Evolutionary conservation across 2,888 invertebrate genomes (phyloP).

Genomic region (Orthonychiurus folsomi): DNA sequence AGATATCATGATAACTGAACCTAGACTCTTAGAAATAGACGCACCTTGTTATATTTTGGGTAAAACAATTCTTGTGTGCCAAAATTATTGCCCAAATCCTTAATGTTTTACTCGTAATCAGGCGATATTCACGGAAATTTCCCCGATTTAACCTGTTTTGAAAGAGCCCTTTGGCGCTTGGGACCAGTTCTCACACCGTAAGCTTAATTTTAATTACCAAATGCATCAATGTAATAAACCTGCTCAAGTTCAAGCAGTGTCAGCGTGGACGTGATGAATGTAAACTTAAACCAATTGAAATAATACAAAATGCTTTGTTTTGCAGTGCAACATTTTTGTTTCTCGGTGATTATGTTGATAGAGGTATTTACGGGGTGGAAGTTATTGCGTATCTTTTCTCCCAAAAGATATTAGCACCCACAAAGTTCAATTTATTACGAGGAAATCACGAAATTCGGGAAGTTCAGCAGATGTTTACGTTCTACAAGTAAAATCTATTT

Average conservation of each 20-base stretch:
- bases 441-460: slow-evolving; percentile 69
- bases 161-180: slow-evolving; percentile 59
- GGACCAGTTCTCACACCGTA: slow-evolving; percentile 57
- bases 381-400: slow-evolving; percentile 61
- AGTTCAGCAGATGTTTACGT: slow-evolving; percentile 64
- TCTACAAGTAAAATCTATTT: slow-evolving; percentile 50
- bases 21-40: slow-evolving; percentile 49
- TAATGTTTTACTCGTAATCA: slow-evolving; percentile 40
- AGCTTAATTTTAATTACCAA: no score
- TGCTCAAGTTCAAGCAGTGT: no score
- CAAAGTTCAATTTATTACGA: slow-evolving; percentile 55
- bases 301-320: no score
- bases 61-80: slow-evolving; percentile 36
- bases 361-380: slow-evolving; percentile 60
- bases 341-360: slow-evolving; percentile 68
- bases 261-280: no score
- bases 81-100: neutral
- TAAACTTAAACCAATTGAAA: no score
- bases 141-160: slow-evolving; percentile 58
- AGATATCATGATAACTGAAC: slow-evolving; percentile 49
- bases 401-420: slow-evolving; percentile 59
- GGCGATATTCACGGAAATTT: slow-evolving; percentile 70
- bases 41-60: slow-evolving; percentile 54
- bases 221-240: no score
- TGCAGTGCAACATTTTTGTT: slow-evolving; percentile 59